A percentile compares a stretch with the other conserved stretches of the same genome.
Evolutionary conservation across 2,888 invertebrate species (phyloP).

Genomic region (Xestia sexstrigata): DNA sequence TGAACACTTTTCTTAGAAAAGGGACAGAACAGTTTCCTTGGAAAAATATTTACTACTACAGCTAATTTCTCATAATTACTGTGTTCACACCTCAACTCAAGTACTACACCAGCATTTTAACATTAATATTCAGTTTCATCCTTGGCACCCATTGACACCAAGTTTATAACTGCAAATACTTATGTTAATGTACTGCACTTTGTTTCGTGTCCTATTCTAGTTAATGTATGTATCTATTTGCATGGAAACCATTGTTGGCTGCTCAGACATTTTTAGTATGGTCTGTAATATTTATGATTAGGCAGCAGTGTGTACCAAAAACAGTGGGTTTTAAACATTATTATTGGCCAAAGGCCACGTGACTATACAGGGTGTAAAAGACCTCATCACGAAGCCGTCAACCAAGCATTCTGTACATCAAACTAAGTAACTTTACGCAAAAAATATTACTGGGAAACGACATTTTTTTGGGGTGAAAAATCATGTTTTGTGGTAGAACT

Average conservation of each 20-base stretch:
- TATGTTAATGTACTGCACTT: constrained; percentile 67
- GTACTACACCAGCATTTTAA: constrained; percentile 21
- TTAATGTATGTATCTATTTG: constrained; percentile 55
- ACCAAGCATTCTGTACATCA: too few relatives aligned
- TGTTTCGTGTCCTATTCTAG: constrained; percentile 51
- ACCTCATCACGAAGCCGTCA: too few relatives aligned
- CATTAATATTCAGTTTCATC: constrained; percentile 55
- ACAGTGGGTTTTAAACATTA: constrained; percentile 2
- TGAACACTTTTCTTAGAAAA: background rate
- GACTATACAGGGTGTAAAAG: too few relatives aligned
- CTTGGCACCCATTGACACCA: constrained; percentile 53
- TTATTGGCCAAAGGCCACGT: background rate
- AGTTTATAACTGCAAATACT: constrained; percentile 56
- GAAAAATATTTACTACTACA: background rate
- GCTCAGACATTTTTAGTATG: constrained; percentile 34
- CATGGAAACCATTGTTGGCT: constrained; percentile 50
- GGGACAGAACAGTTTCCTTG: too few relatives aligned
- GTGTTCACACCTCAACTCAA: constrained; percentile 7
- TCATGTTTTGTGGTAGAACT: too few relatives aligned
- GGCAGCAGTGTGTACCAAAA: background rate
- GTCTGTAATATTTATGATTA: constrained; percentile 32
- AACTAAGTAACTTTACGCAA: too few relatives aligned
- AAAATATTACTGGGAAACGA: too few relatives aligned
- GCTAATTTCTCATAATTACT: background rate
- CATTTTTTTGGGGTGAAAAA: too few relatives aligned